Evolutionary conservation across 2,113 vertebrate species (phyloP).

Genomic region (Colaptes auratus): DNA sequence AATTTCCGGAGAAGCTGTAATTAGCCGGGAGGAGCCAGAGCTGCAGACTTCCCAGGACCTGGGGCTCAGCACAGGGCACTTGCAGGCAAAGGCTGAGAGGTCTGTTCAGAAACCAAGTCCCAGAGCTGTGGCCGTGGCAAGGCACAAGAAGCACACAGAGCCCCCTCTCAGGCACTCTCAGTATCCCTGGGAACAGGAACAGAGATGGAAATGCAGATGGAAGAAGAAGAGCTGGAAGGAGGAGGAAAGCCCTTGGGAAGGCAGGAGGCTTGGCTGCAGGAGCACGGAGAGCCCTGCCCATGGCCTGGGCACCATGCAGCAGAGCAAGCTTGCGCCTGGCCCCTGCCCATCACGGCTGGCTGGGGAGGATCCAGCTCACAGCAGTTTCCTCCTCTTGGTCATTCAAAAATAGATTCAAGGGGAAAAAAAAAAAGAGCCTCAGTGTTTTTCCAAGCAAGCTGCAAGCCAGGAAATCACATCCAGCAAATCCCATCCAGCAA

Average conservation of each 20-base stretch:
- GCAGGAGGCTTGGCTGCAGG: not conserved
- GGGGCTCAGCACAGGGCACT: not conserved
- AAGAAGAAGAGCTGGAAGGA: not conserved
- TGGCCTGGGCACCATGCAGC: fast-evolving
- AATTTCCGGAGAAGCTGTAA: not conserved
- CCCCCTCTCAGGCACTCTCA: not conserved
- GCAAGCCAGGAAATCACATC: constrained; percentile 22
- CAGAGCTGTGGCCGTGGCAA: fast-evolving
- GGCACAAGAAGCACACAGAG: not conserved
- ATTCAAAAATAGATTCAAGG: constrained; percentile 41
- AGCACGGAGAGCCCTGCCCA: not conserved
- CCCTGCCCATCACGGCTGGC: not conserved
- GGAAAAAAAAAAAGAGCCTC: not conserved
- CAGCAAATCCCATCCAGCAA: not conserved
- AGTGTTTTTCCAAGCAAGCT: constrained; percentile 5
- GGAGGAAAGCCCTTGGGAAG: not conserved
- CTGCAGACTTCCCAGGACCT: not conserved
- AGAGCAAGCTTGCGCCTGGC: not conserved
- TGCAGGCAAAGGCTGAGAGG: not conserved
- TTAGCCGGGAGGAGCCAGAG: not conserved
- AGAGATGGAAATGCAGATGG: fast-evolving
- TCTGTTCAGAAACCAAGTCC: not conserved
- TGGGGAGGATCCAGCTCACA: not conserved
- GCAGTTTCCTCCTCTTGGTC: not conserved
- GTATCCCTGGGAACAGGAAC: fast-evolving